Base-by-base conservation (phyloP, 2,888 invertebrate species). In the Agonopterix heracliana region DNA sequence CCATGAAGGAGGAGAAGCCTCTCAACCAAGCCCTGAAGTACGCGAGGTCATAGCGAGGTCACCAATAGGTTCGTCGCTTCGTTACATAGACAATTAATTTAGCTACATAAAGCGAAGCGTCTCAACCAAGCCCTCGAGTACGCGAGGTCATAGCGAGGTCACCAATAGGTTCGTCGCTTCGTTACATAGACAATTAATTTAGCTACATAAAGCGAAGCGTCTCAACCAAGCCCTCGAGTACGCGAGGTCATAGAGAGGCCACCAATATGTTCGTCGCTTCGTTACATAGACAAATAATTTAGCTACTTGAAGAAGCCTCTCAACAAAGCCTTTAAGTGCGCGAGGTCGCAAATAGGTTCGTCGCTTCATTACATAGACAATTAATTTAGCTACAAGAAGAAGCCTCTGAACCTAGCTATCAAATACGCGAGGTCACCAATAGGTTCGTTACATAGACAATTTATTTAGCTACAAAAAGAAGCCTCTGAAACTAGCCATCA, bases 171-270 rank as follows among this genome's bases (percentile, higher is more conserved):
- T n/a, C n/a, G n/a, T n/a, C n/a, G n/a, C n/a, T n/a, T n/a, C n/a
- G n/a, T n/a, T n/a, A n/a, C n/a, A n/a, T n/a, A n/a, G n/a, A n/a
- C n/a, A n/a, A n/a, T n/a, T n/a, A n/a, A n/a, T n/a, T n/a, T n/a
- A n/a, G n/a, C n/a, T n/a, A n/a, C n/a, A n/a, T n/a, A n/a, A 81
- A 46, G 86, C 86, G 66, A 86, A 86, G 51, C 83, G 84, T 0
- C 72, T 70, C n/a, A 62, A 61, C 11, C 68, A 71, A 48, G 86
- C 86, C 1, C 67, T 85, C 35, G 84, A 81, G 62, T 86, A 74
- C 58, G 86, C 86, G 3, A 59, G 82, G 26, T 47, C 38, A 1
- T 49, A 41, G 45, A 35, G 38, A 7, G 26, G 34, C 10, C 9
- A 10, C 36, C 36, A 9, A 36, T 36, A 14, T 7, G 11, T n/a